phyloP scores from a whole-genome alignment of 37 sponge, comb jelly and placozoan species.

The Halisarca cf. caerulea region DNA sequence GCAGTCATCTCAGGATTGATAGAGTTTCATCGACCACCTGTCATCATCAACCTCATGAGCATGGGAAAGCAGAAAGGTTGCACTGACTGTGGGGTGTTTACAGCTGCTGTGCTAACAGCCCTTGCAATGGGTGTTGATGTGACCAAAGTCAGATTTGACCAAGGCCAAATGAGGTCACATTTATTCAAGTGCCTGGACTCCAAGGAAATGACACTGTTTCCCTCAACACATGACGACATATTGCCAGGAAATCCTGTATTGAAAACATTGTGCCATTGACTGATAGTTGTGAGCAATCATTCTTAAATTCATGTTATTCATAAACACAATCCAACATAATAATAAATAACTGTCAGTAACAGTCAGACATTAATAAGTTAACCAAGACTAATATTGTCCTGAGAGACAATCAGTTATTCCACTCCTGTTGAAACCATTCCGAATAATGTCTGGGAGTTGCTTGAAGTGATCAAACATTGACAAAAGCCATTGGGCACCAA shows the following conservation, averaged over 20 bases:
- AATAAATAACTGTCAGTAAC: neutral
- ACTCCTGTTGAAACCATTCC: conserved; percentile 28
- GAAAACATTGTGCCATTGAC: too few species aligned
- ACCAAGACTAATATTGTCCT: neutral
- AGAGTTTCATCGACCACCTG: neutral
- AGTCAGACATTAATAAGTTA: neutral
- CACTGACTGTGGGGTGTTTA: neutral
- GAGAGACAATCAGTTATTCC: conserved; percentile 25
- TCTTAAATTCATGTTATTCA: too few species aligned
- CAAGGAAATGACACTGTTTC: too few species aligned
- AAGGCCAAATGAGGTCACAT: too few species aligned
- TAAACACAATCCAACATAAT: too few species aligned
- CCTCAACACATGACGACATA: too few species aligned
- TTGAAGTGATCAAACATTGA: conserved; percentile 33
- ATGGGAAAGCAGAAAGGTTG: neutral
- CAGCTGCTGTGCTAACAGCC: conserved; percentile 15
- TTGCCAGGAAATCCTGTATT: too few species aligned
- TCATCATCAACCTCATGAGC: neutral
- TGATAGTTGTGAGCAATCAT: too few species aligned
- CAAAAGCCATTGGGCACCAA: conserved; percentile 35
- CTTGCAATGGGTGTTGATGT: neutral
- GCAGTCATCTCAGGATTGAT: neutral
- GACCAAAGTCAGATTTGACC: neutral
- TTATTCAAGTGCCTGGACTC: too few species aligned
- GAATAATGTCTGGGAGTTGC: neutral